phyloP scores from a whole-genome alignment of 2,113 vertebrate species.

The Sylvia atricapilla region DNA sequence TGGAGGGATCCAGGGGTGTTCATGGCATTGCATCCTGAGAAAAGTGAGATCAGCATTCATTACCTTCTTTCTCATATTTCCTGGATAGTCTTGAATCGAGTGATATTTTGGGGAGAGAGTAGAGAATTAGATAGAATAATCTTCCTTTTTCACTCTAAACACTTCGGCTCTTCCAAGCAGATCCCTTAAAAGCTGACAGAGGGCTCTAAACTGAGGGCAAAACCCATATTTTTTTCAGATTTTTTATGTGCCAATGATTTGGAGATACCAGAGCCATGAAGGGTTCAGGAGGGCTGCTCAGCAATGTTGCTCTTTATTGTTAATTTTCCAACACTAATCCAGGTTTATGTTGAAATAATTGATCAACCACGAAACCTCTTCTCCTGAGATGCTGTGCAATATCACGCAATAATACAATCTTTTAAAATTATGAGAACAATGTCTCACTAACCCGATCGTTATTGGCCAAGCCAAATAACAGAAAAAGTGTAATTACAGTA shows the following conservation, averaged over 20 bases:
- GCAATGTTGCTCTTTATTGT: background rate
- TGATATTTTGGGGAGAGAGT: background rate
- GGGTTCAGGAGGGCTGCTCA: background rate
- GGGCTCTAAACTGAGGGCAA: background rate
- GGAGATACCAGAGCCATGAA: background rate
- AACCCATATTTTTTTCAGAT: background rate
- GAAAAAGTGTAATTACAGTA: conserved; percentile 48
- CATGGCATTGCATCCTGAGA: background rate
- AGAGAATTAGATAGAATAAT: background rate
- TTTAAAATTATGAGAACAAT: conserved; percentile 14
- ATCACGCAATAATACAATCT: background rate
- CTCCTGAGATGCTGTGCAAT: conserved; percentile 9
- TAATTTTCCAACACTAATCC: conserved; percentile 1
- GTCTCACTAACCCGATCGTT: conserved; percentile 29
- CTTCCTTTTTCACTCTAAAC: background rate
- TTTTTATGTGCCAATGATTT: background rate
- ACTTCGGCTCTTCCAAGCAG: background rate
- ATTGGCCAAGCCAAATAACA: conserved; percentile 20
- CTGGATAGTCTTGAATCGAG: background rate
- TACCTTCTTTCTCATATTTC: background rate
- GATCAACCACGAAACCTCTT: background rate
- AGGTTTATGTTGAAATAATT: conserved; percentile 23
- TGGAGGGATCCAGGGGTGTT: background rate
- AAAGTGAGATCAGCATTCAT: background rate
- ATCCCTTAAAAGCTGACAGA: background rate